Evolutionary conservation across 2,797 vertebrate genomes (phyloP), one percentile per base, ranked within the genome.

Genomic region (Cirrhinus molitorella): DNA sequence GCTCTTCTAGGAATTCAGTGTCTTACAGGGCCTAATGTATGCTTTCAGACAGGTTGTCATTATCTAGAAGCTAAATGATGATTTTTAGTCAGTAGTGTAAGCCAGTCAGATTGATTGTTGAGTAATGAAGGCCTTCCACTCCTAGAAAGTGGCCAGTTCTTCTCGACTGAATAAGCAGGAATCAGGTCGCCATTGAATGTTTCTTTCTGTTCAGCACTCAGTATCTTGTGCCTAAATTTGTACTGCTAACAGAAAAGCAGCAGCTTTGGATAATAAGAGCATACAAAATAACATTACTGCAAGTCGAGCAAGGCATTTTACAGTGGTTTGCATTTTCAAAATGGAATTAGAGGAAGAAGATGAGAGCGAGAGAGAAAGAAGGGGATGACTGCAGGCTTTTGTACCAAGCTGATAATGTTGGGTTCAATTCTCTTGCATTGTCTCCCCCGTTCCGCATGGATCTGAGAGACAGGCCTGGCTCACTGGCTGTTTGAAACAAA

Each of bases 351-450:
- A 83, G 23, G 13, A 63, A 63, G 25, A 43, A 83, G 73, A 68
- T 67, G 81, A 47, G 81, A 77, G 59, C 16, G 7, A 19, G 63
- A 67, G 59, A 55, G 71, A 66, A 74, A 67, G 61, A 40, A 65
- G 61, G 61, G 70, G 47, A 66, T 53, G 63, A 76, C 71, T 43
- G 34, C 61, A 57, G 72, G 71, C 81, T 83, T 83, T 83, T 83
- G 72, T 83, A 55, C 47, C 8, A 13, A 83, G 61, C 72, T 75
- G 71, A 82, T 75, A 75, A 83, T 83, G 23, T 53, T 66, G 81
- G 72, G 63, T 83, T 74, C 57, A 82, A n/a, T 82, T 83, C 61
- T 75, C 72, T 66, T 45, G 72, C 31, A 83, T 75, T 83, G 71
- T 75, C 71, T 75, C 63, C 47, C 70, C 61, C 23, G 23, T 51